Conservation (phyloP, 1,140 invertebrate genomes). For the Bombus polaris region DNA sequence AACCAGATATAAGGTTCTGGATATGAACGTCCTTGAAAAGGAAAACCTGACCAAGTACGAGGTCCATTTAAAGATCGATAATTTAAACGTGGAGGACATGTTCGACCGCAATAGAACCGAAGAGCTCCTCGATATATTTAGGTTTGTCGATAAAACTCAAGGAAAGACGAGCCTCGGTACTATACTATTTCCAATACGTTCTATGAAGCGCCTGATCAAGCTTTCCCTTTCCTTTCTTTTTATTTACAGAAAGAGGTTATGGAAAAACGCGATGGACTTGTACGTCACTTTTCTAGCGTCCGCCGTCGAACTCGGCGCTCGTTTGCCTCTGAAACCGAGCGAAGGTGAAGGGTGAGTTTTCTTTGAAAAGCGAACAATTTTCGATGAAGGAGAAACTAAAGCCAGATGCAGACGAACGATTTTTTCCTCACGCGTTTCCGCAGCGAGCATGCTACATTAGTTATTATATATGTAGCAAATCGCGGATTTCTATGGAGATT, state of each 20-base stretch:
- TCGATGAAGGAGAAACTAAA: background rate
- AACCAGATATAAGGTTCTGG: conserved; percentile 86
- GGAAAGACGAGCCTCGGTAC: background rate
- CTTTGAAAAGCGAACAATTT: background rate
- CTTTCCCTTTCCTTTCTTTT: background rate
- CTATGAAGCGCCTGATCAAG: background rate
- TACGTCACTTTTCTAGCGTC: conserved; percentile 93
- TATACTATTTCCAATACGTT: background rate
- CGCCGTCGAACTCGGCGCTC: conserved; percentile 91
- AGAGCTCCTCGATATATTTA: conserved; percentile 89
- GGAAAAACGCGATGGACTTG: conserved; percentile 85
- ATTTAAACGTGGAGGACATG: conserved; percentile 93
- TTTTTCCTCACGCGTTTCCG: background rate
- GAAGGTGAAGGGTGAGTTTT: conserved; percentile 91
- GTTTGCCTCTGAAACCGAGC: conserved; percentile 90
- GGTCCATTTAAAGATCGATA: conserved; percentile 94
- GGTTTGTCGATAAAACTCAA: conserved; percentile 65
- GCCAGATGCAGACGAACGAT: background rate
- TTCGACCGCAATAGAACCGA: conserved; percentile 87
- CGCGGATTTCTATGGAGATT: too few relatives aligned
- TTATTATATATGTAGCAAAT: too few relatives aligned
- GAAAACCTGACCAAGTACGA: conserved; percentile 88
- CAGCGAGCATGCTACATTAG: too few relatives aligned
- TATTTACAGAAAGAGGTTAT: conserved; percentile 80
- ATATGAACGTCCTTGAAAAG: conserved; percentile 86